Conservation (phyloP, 2,113 vertebrate genomes). For the Corythornis cristatus region DNA sequence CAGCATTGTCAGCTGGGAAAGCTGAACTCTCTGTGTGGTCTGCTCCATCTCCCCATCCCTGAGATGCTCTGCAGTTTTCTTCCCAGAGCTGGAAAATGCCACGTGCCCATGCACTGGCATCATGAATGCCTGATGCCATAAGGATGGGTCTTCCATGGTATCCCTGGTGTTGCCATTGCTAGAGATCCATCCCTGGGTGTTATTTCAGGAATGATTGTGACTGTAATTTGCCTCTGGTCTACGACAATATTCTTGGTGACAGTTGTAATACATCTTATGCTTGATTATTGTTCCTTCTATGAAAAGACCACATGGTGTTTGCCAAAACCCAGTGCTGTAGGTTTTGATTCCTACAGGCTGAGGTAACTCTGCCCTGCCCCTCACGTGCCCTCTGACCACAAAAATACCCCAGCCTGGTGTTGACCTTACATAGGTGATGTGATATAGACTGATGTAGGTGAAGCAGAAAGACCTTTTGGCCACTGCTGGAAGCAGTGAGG, state of each 20-base stretch:
- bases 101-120: accelerated
- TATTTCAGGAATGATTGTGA: neutral
- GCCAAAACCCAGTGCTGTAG: neutral
- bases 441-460: neutral
- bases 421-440: neutral
- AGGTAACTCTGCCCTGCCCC: neutral
- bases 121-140: accelerated
- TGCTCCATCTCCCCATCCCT: neutral
- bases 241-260: neutral
- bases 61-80: neutral
- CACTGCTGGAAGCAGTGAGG: neutral
- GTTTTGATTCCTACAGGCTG: neutral
- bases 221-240: neutral
- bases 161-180: neutral
- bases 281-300: neutral
- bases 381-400: accelerated
- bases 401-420: neutral
- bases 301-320: accelerated
- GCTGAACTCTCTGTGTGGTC: neutral
- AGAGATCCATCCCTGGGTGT: neutral
- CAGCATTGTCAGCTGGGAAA: neutral
- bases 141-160: neutral
- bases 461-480: neutral
- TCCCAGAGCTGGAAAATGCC: neutral
- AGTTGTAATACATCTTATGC: neutral